Conservation (phyloP, 2,888 invertebrate species). For the Oscheius sp. region DNA sequence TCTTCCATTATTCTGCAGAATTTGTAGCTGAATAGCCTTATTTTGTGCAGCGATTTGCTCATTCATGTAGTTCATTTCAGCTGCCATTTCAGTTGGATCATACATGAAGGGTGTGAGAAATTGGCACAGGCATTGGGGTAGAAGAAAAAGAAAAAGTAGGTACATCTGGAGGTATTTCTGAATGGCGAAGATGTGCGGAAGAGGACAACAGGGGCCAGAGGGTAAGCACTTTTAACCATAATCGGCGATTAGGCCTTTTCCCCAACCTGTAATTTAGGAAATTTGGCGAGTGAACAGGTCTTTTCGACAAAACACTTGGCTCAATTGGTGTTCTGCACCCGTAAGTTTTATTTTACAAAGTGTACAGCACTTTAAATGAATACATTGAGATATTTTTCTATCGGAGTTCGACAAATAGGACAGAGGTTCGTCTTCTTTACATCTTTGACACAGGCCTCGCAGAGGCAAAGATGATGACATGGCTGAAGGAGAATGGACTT, state of each 20-base stretch:
- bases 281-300: not conserved
- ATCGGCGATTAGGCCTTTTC: not conserved
- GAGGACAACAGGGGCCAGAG: not conserved
- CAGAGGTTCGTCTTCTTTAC: constrained; percentile 40
- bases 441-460: constrained; percentile 45
- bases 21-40: constrained; percentile 5
- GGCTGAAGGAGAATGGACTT: constrained; percentile 49
- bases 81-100: constrained; percentile 11
- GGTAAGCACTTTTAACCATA: not conserved
- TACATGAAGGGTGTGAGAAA: not conserved
- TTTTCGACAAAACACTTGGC: not conserved
- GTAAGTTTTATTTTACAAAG: not conserved
- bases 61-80: constrained; percentile 1
- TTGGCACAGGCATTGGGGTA: not conserved
- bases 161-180: not conserved
- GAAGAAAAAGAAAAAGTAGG: not conserved
- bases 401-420: constrained; percentile 42
- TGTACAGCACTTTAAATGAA: constrained; percentile 5
- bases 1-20: not conserved
- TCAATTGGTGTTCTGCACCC: not conserved
- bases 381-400: constrained; percentile 24
- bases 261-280: not conserved
- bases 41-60: constrained; percentile 11
- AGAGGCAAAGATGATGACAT: constrained; percentile 53
- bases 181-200: not conserved